phyloP scores from a whole-genome alignment of 2,797 vertebrate genomes.

The Scolopax rusticola region DNA sequence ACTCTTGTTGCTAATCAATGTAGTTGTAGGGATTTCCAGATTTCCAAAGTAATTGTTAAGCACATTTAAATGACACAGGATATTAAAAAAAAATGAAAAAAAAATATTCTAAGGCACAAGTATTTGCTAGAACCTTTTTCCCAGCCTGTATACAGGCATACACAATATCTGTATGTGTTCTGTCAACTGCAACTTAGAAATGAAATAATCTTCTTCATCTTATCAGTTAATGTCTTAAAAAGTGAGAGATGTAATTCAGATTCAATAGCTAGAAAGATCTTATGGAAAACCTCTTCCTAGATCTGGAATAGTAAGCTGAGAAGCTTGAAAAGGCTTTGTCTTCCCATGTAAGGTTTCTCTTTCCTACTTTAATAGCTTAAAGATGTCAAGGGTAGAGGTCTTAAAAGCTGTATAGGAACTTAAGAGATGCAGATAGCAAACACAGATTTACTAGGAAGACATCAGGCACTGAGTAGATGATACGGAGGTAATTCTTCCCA shows the following conservation, averaged over 20 bases:
- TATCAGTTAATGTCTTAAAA: neutral
- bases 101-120: neutral
- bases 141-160: neutral
- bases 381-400: neutral
- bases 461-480: neutral
- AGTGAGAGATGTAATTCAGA: neutral
- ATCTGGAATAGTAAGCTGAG: neutral
- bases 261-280: neutral
- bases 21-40: neutral
- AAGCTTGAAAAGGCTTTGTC: neutral
- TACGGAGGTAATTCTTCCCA: neutral
- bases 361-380: neutral
- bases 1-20: neutral
- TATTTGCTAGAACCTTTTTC: neutral
- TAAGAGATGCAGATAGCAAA: neutral
- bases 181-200: neutral
- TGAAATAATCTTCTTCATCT: neutral
- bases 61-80: neutral
- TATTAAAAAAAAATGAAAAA: neutral
- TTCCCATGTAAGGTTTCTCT: neutral
- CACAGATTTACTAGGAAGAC: neutral
- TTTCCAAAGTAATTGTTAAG: neutral
- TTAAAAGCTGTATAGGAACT: neutral
- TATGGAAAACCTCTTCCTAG: neutral
- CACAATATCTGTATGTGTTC: neutral